Evolutionary conservation across 2,888 invertebrate genomes (phyloP).

Genomic region (Pseudolycoriella hygida): DNA sequence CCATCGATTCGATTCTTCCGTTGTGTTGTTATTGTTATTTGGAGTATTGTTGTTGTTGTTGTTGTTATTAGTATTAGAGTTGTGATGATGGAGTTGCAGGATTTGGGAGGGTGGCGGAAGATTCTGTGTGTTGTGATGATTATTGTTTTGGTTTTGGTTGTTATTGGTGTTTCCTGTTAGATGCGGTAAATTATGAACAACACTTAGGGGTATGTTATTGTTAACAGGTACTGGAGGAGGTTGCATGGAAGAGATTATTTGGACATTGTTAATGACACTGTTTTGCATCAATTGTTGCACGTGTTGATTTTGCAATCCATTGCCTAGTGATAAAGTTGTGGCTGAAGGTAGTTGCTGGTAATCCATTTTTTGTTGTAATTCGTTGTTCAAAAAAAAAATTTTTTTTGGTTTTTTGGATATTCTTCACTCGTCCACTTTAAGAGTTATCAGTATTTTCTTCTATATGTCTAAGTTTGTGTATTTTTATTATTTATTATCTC

Average conservation of each 20-base stretch:
- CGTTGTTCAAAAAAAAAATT: neutral
- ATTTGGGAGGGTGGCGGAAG: constrained; percentile 10
- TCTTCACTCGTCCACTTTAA: neutral
- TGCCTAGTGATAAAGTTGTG: constrained; percentile 17
- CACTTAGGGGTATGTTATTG: constrained; percentile 21
- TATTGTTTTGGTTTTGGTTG: constrained; percentile 6
- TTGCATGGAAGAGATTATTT: constrained; percentile 22
- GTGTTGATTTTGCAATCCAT: constrained; percentile 13
- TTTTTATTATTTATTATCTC: neutral
- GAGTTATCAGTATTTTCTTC: neutral
- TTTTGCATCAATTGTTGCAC: constrained; percentile 9
- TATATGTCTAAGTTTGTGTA: neutral
- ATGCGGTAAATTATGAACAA: constrained; percentile 27
- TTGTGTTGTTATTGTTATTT: constrained; percentile 11
- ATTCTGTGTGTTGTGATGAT: constrained; percentile 7
- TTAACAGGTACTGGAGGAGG: constrained; percentile 16
- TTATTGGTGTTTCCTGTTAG: constrained; percentile 15
- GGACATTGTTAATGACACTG: constrained; percentile 9
- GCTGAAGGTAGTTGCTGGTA: constrained; percentile 23
- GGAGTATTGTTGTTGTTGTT: constrained; percentile 12
- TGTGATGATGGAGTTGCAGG: constrained; percentile 5
- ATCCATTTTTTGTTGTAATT: constrained; percentile 18
- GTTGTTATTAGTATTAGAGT: constrained; percentile 11
- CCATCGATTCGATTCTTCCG: constrained; percentile 27
- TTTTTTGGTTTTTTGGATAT: neutral